These are phyloP conservation scores for Antennarius maculatus DNA, from an alignment of 2,797 vertebrate genomes.

Conservation along the genomic window DNA sequence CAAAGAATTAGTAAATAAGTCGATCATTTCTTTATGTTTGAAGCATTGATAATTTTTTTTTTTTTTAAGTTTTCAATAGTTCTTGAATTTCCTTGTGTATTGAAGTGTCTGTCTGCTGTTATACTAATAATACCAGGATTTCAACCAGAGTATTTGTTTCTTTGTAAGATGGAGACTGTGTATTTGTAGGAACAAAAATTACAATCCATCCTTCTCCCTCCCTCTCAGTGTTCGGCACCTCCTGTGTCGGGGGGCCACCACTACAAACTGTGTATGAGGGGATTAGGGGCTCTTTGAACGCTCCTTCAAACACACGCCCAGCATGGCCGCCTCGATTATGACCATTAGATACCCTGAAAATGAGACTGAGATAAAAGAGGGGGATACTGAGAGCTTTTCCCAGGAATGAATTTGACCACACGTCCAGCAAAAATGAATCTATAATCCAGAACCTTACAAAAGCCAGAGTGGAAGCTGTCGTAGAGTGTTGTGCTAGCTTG, in stretches of 20 bases:
- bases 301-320: conserved; percentile 80
- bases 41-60: conserved; percentile 9
- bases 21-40: background rate
- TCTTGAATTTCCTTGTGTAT: conserved; percentile 42
- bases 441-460: conserved; percentile 74
- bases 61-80: conserved; percentile 18
- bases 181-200: conserved; percentile 55
- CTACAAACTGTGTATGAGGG: conserved; percentile 79
- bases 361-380: conserved; percentile 75
- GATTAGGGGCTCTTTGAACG: conserved; percentile 82
- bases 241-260: conserved; percentile 72
- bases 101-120: conserved; percentile 55
- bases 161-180: conserved; percentile 35
- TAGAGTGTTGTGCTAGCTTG: conserved; percentile 74
- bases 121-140: conserved; percentile 52
- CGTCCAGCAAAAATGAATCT: conserved; percentile 79
- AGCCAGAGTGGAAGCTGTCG: conserved; percentile 64
- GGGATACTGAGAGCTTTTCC: conserved; percentile 64
- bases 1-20: conserved; percentile 15
- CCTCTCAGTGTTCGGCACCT: conserved; percentile 60
- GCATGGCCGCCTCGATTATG: conserved; percentile 82
- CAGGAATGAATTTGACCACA: conserved; percentile 72
- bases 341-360: conserved; percentile 83
- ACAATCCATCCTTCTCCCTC: conserved; percentile 44
- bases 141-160: conserved; percentile 45